Base-by-base conservation (phyloP, 2,888 invertebrate species). In the Atrina japonica region DNA sequence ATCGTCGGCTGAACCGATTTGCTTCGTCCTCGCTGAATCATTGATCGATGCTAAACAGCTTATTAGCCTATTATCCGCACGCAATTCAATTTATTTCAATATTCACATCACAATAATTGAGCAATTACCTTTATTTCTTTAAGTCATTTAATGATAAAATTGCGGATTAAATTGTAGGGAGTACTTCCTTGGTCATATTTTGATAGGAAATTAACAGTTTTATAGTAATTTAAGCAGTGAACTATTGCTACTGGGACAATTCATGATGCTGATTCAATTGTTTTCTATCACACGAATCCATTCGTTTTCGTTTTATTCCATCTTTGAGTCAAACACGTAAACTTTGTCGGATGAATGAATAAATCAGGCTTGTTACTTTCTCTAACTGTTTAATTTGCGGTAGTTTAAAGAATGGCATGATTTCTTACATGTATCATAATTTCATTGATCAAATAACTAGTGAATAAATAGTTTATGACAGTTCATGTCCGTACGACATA, bases 201-300 rank as follows among this genome's bases (percentile, higher is more conserved):
- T 72, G 71, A 72, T 72, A 66, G 71, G 71, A 72, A 72, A 72
- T 72, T 72, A 72, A 72, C 66, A 66, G 64, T 72, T 72, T 67
- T 67, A 72, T 72, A 67, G 71, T 63, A 67, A 72, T 72, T 67
- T 56, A 56, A 63, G 30, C 66, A 58, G 55, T 52, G 52, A 64
- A 61, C 67, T 27, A 52, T 50, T 55, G 69, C 18, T 40, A 27
- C 40, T 29, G 49, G 49, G 21, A 47, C 43, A 27, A 43, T 47
- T 27, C 60, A 35, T 35, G 11, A 35, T 35, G 35, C 35, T 35
- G 35, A 35, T 35, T 35, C 35, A 35, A 35, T 35, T 35, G 35
- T 7, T 5, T 35, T 11, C 11, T 35, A 35, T 35, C 35, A 35
- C 35, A 35, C 35, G 11, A 35, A 35, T 35, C 35, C 35, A 35